These are phyloP conservation scores for Lepus oiostolus DNA, from an alignment of 2,797 vertebrate genomes.

Conservation along the genomic window DNA sequence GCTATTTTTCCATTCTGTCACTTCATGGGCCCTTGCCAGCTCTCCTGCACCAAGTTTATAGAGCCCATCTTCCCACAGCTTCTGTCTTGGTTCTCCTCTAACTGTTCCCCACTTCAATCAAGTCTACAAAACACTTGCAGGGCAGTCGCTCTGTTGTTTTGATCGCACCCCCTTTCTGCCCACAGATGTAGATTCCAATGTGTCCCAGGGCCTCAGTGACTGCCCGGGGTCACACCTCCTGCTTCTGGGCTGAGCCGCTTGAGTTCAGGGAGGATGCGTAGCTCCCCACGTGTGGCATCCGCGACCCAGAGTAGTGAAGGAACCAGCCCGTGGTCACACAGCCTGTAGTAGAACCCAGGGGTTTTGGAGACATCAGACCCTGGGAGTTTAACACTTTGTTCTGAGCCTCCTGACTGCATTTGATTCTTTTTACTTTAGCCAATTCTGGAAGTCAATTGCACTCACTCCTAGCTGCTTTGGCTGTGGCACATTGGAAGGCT, in stretches of 20 bases:
- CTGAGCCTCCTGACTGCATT: not conserved
- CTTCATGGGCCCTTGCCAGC: not conserved
- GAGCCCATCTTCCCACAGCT: not conserved
- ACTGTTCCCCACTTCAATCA: not conserved
- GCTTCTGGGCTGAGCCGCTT: not conserved
- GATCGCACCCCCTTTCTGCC: not conserved
- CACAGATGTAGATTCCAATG: not conserved
- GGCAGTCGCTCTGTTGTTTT: not conserved
- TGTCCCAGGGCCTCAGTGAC: not conserved
- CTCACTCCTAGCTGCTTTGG: not conserved
- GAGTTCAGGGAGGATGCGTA: conserved; percentile 22
- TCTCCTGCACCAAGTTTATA: not conserved
- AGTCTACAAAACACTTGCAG: not conserved
- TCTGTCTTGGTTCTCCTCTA: not conserved
- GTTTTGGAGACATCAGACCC: not conserved
- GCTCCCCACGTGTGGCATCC: not conserved
- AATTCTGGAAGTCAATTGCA: not conserved
- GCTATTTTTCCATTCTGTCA: not conserved
- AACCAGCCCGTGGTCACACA: not conserved
- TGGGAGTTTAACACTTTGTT: not conserved
- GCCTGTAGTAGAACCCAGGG: not conserved
- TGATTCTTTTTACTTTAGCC: not conserved
- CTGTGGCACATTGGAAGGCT: not conserved
- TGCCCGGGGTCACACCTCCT: not conserved
- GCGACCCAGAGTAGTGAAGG: not conserved